A percentile compares a stretch with the other conserved stretches of the same genome.
These are phyloP conservation scores for Drosophila meridionalis DNA, from an alignment of 2,888 invertebrate genomes.

Conservation along the genomic window DNA sequence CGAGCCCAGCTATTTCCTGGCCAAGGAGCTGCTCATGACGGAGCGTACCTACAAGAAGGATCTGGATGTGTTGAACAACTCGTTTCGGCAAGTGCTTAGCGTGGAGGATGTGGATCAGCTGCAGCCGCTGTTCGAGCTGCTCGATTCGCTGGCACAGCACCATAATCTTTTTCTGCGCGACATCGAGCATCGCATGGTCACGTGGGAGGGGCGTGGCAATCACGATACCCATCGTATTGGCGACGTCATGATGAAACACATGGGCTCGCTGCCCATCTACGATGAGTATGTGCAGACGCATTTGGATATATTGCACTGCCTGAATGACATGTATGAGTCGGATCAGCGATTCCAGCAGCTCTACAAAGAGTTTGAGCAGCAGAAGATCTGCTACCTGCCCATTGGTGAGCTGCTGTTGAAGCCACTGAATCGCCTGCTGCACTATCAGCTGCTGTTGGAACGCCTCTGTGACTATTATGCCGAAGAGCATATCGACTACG, in stretches of 20 bases:
- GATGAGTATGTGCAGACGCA: conserved; percentile 91
- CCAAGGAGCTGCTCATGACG: conserved; percentile 97
- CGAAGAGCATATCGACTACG: conserved; percentile 89
- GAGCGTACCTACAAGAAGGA: conserved; percentile 98
- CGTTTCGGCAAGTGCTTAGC: conserved; percentile 90
- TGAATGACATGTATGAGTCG: conserved; percentile 91
- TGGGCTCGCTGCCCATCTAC: conserved; percentile 88
- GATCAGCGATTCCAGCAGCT: conserved; percentile 89
- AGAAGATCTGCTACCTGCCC: conserved; percentile 94
- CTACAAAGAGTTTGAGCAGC: conserved; percentile 92
- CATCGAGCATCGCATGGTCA: conserved; percentile 90
- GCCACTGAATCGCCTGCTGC: conserved; percentile 93
- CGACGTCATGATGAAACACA: conserved; percentile 90
- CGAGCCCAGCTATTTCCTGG: conserved; percentile 92
- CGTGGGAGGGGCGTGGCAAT: conserved; percentile 89
- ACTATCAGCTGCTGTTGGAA: conserved; percentile 92
- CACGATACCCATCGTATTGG: conserved; percentile 88
- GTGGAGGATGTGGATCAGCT: conserved; percentile 86
- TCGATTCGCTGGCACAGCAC: conserved; percentile 93
- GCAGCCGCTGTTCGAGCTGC: conserved; percentile 87
- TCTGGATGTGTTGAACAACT: conserved; percentile 94
- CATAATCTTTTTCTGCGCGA: conserved; percentile 93
- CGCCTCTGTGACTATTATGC: conserved; percentile 90
- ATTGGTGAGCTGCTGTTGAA: conserved; percentile 92
- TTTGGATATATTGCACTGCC: conserved; percentile 90